These are phyloP conservation scores for Athrips mouffetella DNA, from an alignment of 2,888 invertebrate species.

Conservation along the genomic window DNA sequence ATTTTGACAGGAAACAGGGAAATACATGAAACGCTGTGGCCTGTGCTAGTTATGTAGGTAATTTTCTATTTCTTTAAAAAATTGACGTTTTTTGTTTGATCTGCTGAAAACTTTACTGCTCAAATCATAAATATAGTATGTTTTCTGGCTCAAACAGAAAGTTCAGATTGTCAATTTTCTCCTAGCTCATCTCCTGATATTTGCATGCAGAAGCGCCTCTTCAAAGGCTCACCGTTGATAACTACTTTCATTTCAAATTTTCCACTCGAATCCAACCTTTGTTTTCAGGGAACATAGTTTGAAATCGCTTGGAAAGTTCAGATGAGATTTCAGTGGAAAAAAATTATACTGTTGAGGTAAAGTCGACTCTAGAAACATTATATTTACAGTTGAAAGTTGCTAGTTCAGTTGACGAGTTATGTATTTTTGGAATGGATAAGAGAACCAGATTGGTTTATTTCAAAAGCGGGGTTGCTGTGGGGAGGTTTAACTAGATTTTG, in stretches of 20 bases:
- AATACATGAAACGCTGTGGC: no score
- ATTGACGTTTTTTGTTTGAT: conserved; percentile 23
- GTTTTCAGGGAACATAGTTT: fast-evolving
- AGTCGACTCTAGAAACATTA: not conserved
- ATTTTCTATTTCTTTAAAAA: no score
- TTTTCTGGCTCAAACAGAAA: no score
- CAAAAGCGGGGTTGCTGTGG: conserved; percentile 51
- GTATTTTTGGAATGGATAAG: conserved; percentile 19
- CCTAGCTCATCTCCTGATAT: conserved; percentile 45
- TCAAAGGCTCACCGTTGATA: conserved; percentile 70
- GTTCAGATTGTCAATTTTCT: conserved; percentile 60
- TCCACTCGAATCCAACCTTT: conserved; percentile 2
- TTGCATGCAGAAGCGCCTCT: conserved; percentile 78
- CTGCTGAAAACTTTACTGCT: conserved; percentile 30
- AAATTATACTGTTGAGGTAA: not conserved
- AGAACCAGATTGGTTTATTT: conserved; percentile 56
- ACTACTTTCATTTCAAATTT: conserved; percentile 44
- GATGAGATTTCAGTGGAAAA: not conserved
- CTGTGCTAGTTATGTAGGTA: not conserved
- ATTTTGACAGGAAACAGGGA: no score
- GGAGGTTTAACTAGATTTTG: conserved; percentile 68
- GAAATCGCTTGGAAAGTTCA: conserved; percentile 1
- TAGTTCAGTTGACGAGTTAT: fast-evolving
- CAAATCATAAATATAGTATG: no score
- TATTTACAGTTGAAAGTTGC: not conserved